phyloP scores from a whole-genome alignment of 92 coral and sea anemone species.

The Zoanthus solanderi region DNA sequence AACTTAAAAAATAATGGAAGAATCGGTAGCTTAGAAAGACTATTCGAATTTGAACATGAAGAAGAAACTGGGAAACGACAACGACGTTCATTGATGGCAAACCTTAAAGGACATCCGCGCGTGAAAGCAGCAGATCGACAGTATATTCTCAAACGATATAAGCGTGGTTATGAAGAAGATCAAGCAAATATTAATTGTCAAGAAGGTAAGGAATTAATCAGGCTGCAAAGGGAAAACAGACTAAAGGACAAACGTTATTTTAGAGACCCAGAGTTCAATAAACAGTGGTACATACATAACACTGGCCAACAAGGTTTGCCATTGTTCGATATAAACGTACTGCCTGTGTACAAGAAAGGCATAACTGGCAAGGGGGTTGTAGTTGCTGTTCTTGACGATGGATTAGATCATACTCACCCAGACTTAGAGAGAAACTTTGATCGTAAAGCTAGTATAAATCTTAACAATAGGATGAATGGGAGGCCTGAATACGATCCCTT shows the following conservation, averaged over 20 bases:
- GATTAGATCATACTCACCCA: slow-evolving; percentile 93
- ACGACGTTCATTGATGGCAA: slow-evolving; percentile 59
- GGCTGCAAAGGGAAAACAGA: slow-evolving; percentile 37
- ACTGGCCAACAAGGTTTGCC: slow-evolving; percentile 76
- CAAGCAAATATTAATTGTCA: neutral
- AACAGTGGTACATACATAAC: slow-evolving; percentile 87
- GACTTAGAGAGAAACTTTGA: slow-evolving; percentile 92
- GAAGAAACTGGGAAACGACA: slow-evolving; percentile 60
- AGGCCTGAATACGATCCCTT: slow-evolving; percentile 73
- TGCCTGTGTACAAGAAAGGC: slow-evolving; percentile 88
- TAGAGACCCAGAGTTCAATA: slow-evolving; percentile 72
- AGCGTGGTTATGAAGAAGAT: slow-evolving; percentile 67
- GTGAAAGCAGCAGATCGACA: slow-evolving; percentile 90
- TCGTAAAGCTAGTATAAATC: slow-evolving; percentile 83
- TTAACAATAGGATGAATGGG: slow-evolving; percentile 54
- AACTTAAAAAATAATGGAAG: slow-evolving; percentile 84
- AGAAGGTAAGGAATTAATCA: slow-evolving; percentile 35
- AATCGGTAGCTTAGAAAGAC: slow-evolving; percentile 72
- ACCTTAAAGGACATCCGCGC: slow-evolving; percentile 84
- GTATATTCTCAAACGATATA: slow-evolving; percentile 76
- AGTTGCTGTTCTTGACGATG: slow-evolving; percentile 94
- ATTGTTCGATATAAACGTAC: slow-evolving; percentile 79
- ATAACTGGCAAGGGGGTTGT: slow-evolving; percentile 89
- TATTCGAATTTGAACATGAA: slow-evolving; percentile 78
- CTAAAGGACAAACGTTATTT: slow-evolving; percentile 74